Evolutionary conservation across 2,797 vertebrate genomes (phyloP).

Genomic region (Monodelphis domestica): DNA sequence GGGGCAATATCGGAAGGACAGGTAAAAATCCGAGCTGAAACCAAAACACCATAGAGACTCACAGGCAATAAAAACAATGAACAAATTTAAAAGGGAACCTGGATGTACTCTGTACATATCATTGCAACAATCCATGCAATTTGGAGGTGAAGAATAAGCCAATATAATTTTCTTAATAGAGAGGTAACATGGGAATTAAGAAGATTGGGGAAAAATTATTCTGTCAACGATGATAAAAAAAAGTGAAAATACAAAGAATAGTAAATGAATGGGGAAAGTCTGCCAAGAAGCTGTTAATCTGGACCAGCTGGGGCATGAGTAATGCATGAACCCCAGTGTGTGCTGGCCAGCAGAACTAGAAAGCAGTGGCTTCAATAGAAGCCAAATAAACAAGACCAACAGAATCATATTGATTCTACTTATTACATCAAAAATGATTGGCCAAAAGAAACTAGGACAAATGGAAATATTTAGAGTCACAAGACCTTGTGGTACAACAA

Average conservation of each 20-base stretch:
- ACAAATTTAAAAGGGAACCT: not conserved
- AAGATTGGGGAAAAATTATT: not conserved
- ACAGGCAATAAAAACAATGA: not conserved
- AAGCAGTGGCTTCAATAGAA: constrained; percentile 18
- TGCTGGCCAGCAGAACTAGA: constrained; percentile 42
- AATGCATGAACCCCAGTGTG: not conserved
- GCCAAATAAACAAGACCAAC: constrained; percentile 4
- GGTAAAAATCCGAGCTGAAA: not conserved
- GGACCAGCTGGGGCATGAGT: not conserved
- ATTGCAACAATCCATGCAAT: not conserved
- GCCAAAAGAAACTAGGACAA: not conserved
- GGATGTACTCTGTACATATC: not conserved
- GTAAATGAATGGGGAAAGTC: not conserved
- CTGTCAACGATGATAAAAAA: constrained; percentile 12
- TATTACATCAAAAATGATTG: not conserved
- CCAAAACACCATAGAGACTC: not conserved
- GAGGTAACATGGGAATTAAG: not conserved
- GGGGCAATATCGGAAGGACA: not conserved
- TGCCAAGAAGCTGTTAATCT: not conserved
- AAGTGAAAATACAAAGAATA: constrained; percentile 3
- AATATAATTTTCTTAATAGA: not conserved
- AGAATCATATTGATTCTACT: constrained; percentile 15
- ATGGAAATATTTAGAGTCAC: not conserved
- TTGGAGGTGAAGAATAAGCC: not conserved
- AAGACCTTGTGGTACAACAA: not conserved